phyloP scores from a whole-genome alignment of 2,797 vertebrate species.

The Peromyscus melanophrys region DNA sequence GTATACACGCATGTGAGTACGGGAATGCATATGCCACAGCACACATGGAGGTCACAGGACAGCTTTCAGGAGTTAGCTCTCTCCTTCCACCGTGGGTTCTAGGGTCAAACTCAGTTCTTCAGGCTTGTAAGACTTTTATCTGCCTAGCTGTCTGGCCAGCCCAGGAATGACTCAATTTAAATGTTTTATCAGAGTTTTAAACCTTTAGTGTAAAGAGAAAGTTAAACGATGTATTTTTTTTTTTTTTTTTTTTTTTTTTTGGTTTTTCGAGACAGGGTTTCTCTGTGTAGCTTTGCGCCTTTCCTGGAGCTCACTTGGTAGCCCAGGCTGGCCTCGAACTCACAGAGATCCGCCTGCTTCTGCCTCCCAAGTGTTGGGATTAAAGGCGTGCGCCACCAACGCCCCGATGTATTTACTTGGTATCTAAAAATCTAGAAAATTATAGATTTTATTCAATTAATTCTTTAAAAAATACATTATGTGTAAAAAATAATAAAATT shows the following conservation, averaged over 20 bases:
- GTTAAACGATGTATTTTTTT: constrained; percentile 53
- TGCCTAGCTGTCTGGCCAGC: not conserved
- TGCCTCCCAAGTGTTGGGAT: no score
- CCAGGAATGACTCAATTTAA: no score
- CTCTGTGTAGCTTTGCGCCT: no score
- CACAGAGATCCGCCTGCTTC: no score
- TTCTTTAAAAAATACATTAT: not conserved
- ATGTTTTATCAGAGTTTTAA: not conserved
- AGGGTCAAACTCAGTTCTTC: not conserved
- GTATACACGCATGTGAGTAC: not conserved
- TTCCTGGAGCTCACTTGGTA: no score
- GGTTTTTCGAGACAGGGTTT: no score
- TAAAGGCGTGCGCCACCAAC: no score
- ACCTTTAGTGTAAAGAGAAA: constrained; percentile 53
- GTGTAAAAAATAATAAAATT: constrained; percentile 24
- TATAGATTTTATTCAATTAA: constrained; percentile 62
- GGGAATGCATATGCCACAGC: not conserved
- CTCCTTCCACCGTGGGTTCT: not conserved
- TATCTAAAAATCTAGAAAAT: constrained; percentile 55
- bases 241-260: no score
- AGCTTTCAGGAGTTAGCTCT: not conserved
- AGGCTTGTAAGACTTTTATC: not conserved
- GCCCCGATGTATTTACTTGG: no score
- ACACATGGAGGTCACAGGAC: not conserved
- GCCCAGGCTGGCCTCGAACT: no score